Evolutionary conservation across 2,113 vertebrate genomes (phyloP).

Genomic region (Pogonocichla stellata): DNA sequence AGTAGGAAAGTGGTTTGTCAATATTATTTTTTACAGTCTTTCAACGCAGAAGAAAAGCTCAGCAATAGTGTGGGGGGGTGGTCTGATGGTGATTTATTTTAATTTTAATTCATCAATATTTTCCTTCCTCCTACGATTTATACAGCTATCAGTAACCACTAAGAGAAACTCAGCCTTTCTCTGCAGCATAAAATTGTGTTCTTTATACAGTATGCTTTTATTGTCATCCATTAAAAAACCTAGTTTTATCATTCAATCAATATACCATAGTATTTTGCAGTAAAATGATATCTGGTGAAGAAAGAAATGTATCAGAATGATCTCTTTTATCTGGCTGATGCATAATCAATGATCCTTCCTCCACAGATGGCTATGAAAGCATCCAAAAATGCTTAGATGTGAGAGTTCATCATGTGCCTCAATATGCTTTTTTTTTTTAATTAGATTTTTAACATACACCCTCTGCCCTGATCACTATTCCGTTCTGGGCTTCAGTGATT

Average conservation of each 20-base stretch:
- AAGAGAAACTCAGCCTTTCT: slow-evolving; percentile 11
- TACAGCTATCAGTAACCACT: slow-evolving; percentile 25
- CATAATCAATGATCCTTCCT: slow-evolving; percentile 66
- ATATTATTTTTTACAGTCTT: background rate
- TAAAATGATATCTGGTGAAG: slow-evolving; percentile 42
- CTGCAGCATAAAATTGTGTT: background rate
- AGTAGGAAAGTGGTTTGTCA: background rate
- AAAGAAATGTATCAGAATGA: slow-evolving; percentile 55
- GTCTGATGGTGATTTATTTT: background rate
- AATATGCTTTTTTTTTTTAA: slow-evolving; percentile 55
- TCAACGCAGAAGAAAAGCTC: background rate
- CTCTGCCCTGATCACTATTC: slow-evolving; percentile 13
- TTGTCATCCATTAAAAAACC: background rate
- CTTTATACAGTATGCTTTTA: slow-evolving; percentile 5
- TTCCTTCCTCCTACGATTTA: slow-evolving; percentile 19
- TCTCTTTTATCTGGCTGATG: slow-evolving; percentile 66
- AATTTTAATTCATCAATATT: background rate
- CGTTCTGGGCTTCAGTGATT: background rate
- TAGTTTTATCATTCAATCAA: slow-evolving; percentile 20
- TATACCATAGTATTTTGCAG: slow-evolving; percentile 7
- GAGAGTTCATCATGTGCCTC: slow-evolving; percentile 50
- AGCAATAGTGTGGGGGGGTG: background rate
- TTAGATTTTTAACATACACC: slow-evolving; percentile 39
- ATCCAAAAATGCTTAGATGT: slow-evolving; percentile 66
- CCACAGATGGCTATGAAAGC: slow-evolving; percentile 69